Percentiles rank a stretch among this genome's conserved stretches.
These are phyloP conservation scores for Zapornia atra DNA, from an alignment of 2,113 vertebrate genomes.

Conservation along the genomic window DNA sequence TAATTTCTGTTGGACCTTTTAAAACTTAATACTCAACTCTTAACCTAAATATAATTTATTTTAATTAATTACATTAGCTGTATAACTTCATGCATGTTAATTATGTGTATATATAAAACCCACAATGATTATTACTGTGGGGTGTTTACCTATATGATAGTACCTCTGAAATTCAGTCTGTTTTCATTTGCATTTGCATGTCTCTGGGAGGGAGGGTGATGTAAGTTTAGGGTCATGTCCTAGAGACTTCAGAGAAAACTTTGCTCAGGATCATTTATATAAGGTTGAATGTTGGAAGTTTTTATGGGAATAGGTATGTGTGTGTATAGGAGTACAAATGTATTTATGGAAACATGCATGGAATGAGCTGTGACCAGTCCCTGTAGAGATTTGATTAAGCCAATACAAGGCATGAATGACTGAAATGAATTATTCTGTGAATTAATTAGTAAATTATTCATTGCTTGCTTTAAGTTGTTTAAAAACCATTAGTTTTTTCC, in stretches of 20 bases:
- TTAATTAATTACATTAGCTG: background rate
- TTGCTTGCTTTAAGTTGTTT: background rate
- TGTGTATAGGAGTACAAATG: background rate
- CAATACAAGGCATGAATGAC: background rate
- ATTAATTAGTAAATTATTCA: background rate
- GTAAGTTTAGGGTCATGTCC: background rate
- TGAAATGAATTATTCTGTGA: background rate
- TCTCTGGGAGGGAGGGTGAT: background rate
- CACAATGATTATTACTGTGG: background rate
- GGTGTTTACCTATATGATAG: background rate
- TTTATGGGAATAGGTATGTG: rapidly evolving
- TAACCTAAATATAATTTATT: background rate
- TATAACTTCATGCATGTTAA: background rate
- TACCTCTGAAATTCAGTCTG: background rate
- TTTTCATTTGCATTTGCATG: background rate
- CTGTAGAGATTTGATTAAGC: background rate
- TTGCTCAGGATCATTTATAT: background rate
- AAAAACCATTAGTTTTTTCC: background rate
- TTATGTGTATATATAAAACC: background rate
- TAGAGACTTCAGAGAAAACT: background rate
- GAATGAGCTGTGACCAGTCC: background rate
- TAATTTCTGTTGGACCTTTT: background rate
- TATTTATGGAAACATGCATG: background rate
- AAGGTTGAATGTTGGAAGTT: background rate
- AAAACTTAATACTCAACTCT: background rate